Evolutionary conservation across 2,888 invertebrate species (phyloP), one percentile per base, ranked within the genome.

Genomic region (Nymphalis urticae): DNA sequence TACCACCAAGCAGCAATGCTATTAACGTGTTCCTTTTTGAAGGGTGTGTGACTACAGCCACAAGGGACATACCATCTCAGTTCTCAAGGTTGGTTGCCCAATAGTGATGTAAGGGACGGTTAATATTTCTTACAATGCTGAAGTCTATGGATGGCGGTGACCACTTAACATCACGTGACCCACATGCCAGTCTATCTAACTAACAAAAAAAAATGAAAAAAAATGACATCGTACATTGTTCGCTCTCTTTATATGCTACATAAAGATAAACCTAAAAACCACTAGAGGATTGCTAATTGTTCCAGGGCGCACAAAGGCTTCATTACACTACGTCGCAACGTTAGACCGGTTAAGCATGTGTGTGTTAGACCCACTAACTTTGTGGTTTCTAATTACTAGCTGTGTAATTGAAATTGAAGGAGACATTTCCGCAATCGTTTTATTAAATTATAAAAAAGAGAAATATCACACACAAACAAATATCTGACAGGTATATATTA

Each of bases 221-320:
- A 19, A 19, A 19, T 7, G 21, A 51, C 51, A 9, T 19, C 19
- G 51, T 51, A 51, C n/a, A 51, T n/a, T 51, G 17, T 58, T 58
- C 9, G 10, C 19, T 58, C 19, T 58, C 36, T 58, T 63, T 42
- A 1, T 16, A 51, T 32, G 65, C 53, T 51, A 47, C 47, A 66
- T 54, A 59, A 54, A 66, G 48, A 53, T 66, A 66, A 54, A 48
- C 53, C 61, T 61, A 61, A 62, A 70, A 63, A 70, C 64, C 64
- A 27, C 59, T 48, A 53, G 62, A 68, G 64, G 63, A 63, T 48
- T 65, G 48, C 60, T 71, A 71, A 68, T 71, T 71, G 70, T 67
- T 70, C 64, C 64, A 53, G 63, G 47, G 68, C 32, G 63, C 47
- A 68, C 71, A 71, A 71, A 62, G 62, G 65, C 64, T 71, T 68